These are phyloP conservation scores for Clostera curtula DNA, from an alignment of 2,888 invertebrate genomes.

Conservation along the genomic window DNA sequence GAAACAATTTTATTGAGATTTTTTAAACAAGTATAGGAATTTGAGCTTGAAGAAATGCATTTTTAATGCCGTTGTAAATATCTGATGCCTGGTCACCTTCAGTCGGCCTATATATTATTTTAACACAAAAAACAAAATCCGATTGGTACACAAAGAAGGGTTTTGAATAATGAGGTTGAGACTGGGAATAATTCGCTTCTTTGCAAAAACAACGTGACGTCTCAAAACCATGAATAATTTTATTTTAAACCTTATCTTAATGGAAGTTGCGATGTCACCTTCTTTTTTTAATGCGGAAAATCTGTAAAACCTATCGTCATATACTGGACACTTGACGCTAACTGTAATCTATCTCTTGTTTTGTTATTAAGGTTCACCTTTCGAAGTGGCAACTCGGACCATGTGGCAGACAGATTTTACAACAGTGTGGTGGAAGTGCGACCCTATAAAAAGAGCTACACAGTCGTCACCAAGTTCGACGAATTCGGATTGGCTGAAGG, in stretches of 20 bases:
- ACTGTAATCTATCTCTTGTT: slow-evolving; percentile 6
- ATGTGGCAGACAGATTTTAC: slow-evolving; percentile 90
- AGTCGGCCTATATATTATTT: no score
- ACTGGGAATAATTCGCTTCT: no score
- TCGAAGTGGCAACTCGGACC: slow-evolving; percentile 92
- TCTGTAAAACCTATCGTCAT: background rate
- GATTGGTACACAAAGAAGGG: no score
- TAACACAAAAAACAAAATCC: no score
- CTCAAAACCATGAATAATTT: no score
- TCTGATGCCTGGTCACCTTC: no score
- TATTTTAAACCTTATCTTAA: no score
- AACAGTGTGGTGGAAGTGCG: slow-evolving; percentile 90
- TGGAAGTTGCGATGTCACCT: no score
- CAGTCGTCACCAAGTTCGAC: slow-evolving; percentile 84
- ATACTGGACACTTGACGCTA: background rate
- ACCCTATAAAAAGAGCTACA: slow-evolving; percentile 72
- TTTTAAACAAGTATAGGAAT: background rate
- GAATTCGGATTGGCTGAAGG: slow-evolving; percentile 88
- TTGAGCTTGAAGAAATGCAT: background rate
- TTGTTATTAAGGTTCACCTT: slow-evolving; percentile 80
- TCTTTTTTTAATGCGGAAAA: no score
- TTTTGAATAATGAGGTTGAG: no score
- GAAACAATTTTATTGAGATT: background rate
- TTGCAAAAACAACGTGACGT: no score
- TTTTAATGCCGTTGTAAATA: no score